A percentile compares a stretch with the other conserved stretches of the same genome.
Conservation (phyloP, 2,113 vertebrate genomes). For the Cygnus atratus region DNA sequence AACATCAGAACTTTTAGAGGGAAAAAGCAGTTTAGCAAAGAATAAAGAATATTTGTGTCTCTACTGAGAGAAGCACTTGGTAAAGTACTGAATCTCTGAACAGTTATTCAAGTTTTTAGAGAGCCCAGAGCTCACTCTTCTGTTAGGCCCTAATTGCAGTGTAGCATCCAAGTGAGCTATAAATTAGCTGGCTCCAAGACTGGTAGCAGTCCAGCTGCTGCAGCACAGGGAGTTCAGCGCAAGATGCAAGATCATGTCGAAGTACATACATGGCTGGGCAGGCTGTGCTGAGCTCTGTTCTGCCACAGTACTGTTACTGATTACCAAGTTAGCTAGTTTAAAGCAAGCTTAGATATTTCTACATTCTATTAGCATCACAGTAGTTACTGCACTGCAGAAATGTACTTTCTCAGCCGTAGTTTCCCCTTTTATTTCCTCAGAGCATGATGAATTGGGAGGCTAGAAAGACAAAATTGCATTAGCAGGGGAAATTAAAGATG, state of each 20-base stretch:
- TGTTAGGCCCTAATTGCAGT: neutral
- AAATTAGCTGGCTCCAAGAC: slow-evolving; percentile 27
- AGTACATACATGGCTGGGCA: neutral
- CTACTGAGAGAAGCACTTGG: neutral
- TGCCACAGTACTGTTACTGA: neutral
- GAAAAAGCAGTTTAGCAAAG: neutral
- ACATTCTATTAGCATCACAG: slow-evolving; percentile 2
- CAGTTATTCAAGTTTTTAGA: slow-evolving; percentile 65
- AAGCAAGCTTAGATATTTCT: slow-evolving; percentile 46
- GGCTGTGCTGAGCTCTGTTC: slow-evolving; percentile 48
- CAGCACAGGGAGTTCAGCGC: slow-evolving; percentile 40
- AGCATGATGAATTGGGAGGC: neutral
- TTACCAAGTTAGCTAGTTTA: neutral
- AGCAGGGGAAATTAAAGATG: neutral
- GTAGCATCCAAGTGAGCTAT: neutral
- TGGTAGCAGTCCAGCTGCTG: slow-evolving; percentile 47
- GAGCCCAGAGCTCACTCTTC: neutral
- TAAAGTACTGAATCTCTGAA: slow-evolving; percentile 24
- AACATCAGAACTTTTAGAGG: neutral
- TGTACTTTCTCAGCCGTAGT: neutral
- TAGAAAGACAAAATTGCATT: slow-evolving; percentile 13
- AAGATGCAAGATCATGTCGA: neutral
- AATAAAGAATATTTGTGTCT: neutral
- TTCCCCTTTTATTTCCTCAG: slow-evolving; percentile 10
- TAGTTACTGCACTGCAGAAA: slow-evolving; percentile 14